These are phyloP conservation scores for Lates japonicus DNA, from an alignment of 2,797 vertebrate species.

Conservation along the genomic window DNA sequence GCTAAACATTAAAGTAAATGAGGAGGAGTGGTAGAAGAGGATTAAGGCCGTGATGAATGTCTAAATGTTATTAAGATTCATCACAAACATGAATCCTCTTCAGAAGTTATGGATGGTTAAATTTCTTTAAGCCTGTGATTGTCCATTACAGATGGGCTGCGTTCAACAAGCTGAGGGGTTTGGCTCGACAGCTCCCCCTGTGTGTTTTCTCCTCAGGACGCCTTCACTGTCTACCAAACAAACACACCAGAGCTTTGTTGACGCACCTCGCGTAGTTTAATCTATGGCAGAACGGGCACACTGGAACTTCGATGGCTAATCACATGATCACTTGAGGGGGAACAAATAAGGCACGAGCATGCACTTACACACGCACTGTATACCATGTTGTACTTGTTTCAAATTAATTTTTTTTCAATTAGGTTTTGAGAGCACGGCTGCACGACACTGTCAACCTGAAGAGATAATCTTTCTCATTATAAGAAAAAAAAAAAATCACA, in stretches of 20 bases:
- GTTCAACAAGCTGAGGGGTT: constrained; percentile 23
- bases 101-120: background rate
- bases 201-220: background rate
- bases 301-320: constrained; percentile 70
- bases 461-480: too few species aligned
- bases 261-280: constrained; percentile 36
- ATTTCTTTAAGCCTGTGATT: constrained; percentile 51
- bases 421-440: too few species aligned
- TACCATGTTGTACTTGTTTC: background rate
- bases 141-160: constrained; percentile 33
- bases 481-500: too few species aligned
- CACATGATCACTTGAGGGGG: constrained; percentile 53
- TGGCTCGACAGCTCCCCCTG: background rate
- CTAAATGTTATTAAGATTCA: background rate
- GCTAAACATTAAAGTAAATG: background rate
- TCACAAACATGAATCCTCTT: background rate
- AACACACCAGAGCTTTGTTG: constrained; percentile 2
- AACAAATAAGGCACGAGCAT: constrained; percentile 71
- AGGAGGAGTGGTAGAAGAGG: background rate
- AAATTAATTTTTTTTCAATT: background rate
- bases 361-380: constrained; percentile 25
- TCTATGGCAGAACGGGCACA: constrained; percentile 66
- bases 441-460: too few species aligned
- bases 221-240: background rate
- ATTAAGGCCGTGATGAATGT: background rate